Evolutionary conservation across 2,888 invertebrate species (phyloP).

Genomic region (Thecophora atra): DNA sequence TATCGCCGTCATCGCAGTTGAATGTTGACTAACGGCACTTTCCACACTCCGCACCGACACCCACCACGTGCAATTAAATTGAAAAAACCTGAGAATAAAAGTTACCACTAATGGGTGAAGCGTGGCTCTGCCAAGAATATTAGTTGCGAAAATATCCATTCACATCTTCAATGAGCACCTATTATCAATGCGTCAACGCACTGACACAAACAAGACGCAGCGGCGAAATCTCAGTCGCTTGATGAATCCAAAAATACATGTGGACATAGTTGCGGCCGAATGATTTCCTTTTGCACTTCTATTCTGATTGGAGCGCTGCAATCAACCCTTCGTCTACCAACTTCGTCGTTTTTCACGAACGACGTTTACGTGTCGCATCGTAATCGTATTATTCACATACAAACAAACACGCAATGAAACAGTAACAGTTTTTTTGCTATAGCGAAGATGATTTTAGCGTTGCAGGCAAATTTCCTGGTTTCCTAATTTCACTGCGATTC

Average conservation of each 20-base stretch:
- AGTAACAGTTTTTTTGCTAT: slow-evolving; percentile 37
- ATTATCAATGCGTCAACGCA: slow-evolving; percentile 47
- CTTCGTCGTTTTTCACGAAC: slow-evolving; percentile 19
- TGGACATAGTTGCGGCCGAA: background rate
- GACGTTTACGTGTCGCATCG: slow-evolving; percentile 41
- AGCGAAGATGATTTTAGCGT: slow-evolving; percentile 34
- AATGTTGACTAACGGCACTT: slow-evolving; percentile 48
- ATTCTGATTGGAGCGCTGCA: background rate
- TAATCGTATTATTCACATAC: slow-evolving; percentile 62
- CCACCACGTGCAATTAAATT: slow-evolving; percentile 13
- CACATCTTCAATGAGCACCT: slow-evolving; percentile 23
- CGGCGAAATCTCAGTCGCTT: background rate
- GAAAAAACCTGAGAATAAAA: slow-evolving; percentile 2
- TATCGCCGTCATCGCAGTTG: slow-evolving; percentile 51
- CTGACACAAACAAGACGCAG: slow-evolving; percentile 18
- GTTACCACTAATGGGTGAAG: slow-evolving; percentile 4
- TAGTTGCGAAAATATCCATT: slow-evolving; percentile 4
- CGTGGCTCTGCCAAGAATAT: slow-evolving; percentile 1
- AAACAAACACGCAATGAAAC: slow-evolving; percentile 42
- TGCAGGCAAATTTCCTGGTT: slow-evolving; percentile 58
- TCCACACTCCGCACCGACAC: slow-evolving; percentile 42
- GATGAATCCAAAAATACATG: background rate
- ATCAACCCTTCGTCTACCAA: slow-evolving; percentile 31
- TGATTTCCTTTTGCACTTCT: background rate
- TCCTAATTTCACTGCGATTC: slow-evolving; percentile 33